Evolutionary conservation across 2,797 vertebrate species (phyloP), one percentile per base, ranked within the genome.

Genomic region (Urophycis tenuis): DNA sequence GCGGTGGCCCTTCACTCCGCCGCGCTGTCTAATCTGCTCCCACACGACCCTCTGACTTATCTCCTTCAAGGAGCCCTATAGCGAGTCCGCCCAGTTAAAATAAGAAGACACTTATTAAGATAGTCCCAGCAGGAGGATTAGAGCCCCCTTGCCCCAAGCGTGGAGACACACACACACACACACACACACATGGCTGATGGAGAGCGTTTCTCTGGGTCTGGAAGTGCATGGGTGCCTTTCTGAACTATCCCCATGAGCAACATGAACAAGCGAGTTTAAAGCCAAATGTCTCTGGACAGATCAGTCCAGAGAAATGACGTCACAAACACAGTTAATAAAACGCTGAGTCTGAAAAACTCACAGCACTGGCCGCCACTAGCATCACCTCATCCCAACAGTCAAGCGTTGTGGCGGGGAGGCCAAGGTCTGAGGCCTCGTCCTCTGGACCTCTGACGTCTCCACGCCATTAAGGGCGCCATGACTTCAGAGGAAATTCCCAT

Each of bases 21-120:
- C 79, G 80, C 80, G 77, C 79, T 75, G 9, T 83, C 80, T 84
- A 87, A 86, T 87, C 80, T 82, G 79, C 83, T 81, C 80, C 32
- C 25, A 81, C 84, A 71, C 75, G 4, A 81, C 88, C n/a, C 87
- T 83, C 53, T 75, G 76, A 88, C 89, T 83, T 82, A 60, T 80
- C 77, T 39, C 83, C 75, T 83, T 31, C 75, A 79, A 76, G 60
- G 22, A 41, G 74, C 30, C 53, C 74, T 34, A 29, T 49, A n/a
- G 81, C 78, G 84, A 80, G 75, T 70, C 73, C 25, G 81, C 64
- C 79, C 64, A 78, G 81, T 87, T 80, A 76, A 76, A 80, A 75
- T 39, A 34, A 77, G 75, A 75, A 67, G 79, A 74, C 80, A 74
- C 79, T 85, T 78, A 78, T 87, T 83, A 67, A 67, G 25, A 67